Evolutionary conservation across 2,113 vertebrate genomes (phyloP), one percentile per base, ranked within the genome.

Genomic region (Picathartes gymnocephalus): DNA sequence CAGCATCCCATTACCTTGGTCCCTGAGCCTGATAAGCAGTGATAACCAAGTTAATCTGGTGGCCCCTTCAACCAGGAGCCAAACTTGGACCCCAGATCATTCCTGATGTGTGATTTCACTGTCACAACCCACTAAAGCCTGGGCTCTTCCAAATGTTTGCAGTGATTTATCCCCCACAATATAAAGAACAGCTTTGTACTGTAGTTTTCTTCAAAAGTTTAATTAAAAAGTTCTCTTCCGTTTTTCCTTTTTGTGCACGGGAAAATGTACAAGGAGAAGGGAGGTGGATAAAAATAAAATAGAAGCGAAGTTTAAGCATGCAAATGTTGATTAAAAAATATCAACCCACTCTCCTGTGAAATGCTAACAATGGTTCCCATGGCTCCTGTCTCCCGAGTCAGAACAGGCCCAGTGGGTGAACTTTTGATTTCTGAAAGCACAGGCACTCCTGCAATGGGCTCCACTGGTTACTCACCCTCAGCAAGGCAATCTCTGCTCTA

Each of bases 261-360:
- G 80, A 94, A 81, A 91, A 61, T 3, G 12, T 45, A 68, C 2
- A 8, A 48, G 37, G 86, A 91, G 79, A 57, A 90, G 86, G 74
- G 82, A 92, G 54, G 53, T 24, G 93, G 88, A 88, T 92, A 95
- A 95, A 96, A 97, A 97, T 95, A 95, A 96, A 92, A 79, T 8
- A 65, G 93, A 91, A 90, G 71, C 15, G 16, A 86, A 92, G 69
- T 89, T 86, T 83, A 93, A 73, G 58, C 58, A 77, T 90, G 92
- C 71, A 88, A 94, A 97, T 94, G 93, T 97, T 95, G 96, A 96
- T 97, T 94, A 93, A 93, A 96, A 96, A 95, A 90, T 80, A 92
- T 53, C 85, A 95, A 39, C 90, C 92, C 93, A 77, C 96, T 96
- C 88, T 81, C 3, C 71, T 80, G 85, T 73, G 82, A 88, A 93